phyloP scores from a whole-genome alignment of 1,140 invertebrate genomes.

The Diorhabda carinulata region DNA sequence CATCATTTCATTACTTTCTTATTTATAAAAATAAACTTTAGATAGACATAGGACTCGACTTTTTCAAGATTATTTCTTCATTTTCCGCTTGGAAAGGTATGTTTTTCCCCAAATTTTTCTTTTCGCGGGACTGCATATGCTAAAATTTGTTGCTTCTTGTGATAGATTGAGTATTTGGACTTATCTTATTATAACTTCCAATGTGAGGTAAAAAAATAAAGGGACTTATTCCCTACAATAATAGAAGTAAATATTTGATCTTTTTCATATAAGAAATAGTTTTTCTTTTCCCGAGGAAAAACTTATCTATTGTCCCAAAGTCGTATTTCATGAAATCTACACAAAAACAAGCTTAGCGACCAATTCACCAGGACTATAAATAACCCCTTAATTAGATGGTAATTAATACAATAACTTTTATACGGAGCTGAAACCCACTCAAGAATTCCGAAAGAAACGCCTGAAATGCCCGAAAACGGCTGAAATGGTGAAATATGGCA shows the following conservation, averaged over 20 bases:
- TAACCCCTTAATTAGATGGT: constrained; percentile 29
- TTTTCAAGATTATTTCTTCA: too few species aligned
- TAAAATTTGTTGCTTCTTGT: too few species aligned
- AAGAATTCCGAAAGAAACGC: constrained; percentile 11
- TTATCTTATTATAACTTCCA: too few species aligned
- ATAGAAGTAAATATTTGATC: not conserved
- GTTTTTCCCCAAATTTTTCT: too few species aligned
- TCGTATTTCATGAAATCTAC: constrained; percentile 19
- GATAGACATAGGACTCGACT: too few species aligned
- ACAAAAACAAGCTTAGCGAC: constrained; percentile 23
- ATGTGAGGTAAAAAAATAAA: too few species aligned
- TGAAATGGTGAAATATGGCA: constrained; percentile 30
- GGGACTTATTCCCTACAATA: too few species aligned
- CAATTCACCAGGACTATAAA: constrained; percentile 27
- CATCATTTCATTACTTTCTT: too few species aligned
- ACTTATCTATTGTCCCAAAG: not conserved
- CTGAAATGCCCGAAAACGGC: constrained; percentile 13
- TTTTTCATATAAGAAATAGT: not conserved
- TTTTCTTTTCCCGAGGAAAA: not conserved
- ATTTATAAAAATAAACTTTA: too few species aligned
- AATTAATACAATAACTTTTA: constrained; percentile 32
- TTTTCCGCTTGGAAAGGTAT: too few species aligned
- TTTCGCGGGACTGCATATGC: too few species aligned
- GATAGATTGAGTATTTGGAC: too few species aligned
- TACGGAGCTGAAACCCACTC: constrained; percentile 7